Base-by-base conservation (phyloP, 2,113 vertebrate species). In the Nothocercus nigrocapillus region DNA sequence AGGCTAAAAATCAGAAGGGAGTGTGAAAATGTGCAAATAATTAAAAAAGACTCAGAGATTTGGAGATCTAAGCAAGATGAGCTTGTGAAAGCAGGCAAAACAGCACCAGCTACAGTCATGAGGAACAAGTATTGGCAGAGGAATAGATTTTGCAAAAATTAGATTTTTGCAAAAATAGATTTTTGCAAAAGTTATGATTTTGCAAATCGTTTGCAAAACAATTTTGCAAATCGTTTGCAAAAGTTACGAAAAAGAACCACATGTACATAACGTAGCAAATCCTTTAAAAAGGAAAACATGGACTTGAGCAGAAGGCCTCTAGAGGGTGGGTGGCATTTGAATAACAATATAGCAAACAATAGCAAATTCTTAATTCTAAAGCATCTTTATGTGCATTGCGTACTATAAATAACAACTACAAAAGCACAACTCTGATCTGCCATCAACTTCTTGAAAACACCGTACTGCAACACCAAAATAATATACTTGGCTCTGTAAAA, bases 401-500 rank as follows among this genome's bases (percentile, higher is more conserved):
- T 44, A 22, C 4, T 42, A 5, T n/a, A 80, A 28, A 12, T 30
- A 42, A 64, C n/a, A 80, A 40, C 13, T 30, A 36, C 8, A 40
- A 58, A 73, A 66, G 40, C 51, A 49, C n/a, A 40, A 36, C 49
- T 51, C 40, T 83, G 40, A 49, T 72, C 16, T 30, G n/a, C 36
- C 47, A 58, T 11, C 18, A 38, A 7, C 24, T 40, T 75, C 32
- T 22, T 34, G 73, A 44, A 85, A 54, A 7, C 10, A n/a, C n/a
- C 64, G 42, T 24, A 45, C 34, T 21, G 7, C 18, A 63, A 53
- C 51, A 62, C 44, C 32, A 58, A 75, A 58, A 85, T 40, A 10
- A 94, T 93, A 22, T 97, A 98, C 98, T 98, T 88, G 98, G 97
- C 62, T 99, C 98, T 18, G 96, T 96, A 93, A 99, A 98, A 73